phyloP scores from a whole-genome alignment of 1,140 invertebrate genomes.

The Zaprionus ornatus region DNA sequence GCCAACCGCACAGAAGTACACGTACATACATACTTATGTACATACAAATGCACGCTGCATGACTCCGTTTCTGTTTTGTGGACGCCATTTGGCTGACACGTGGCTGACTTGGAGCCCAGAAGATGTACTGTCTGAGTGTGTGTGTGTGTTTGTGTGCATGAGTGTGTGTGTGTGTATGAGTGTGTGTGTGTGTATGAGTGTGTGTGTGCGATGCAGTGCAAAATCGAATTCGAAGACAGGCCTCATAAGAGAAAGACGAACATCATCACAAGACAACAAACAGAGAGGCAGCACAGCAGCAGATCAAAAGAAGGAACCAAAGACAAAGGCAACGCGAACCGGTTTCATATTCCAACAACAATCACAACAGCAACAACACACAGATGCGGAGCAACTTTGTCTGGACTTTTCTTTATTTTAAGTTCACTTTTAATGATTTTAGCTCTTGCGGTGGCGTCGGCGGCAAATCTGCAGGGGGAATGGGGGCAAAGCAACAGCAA shows the following conservation, averaged over 20 bases:
- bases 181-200: background rate
- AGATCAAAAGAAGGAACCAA: conserved; percentile 42
- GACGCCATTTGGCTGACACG: conserved; percentile 77
- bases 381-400: conserved; percentile 62
- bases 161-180: background rate
- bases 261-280: conserved; percentile 61
- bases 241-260: background rate
- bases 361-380: conserved; percentile 20
- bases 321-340: conserved; percentile 61
- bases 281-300: conserved; percentile 38
- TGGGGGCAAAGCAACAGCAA: conserved; percentile 35
- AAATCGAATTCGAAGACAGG: conserved; percentile 16
- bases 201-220: conserved; percentile 19
- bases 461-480: conserved; percentile 40
- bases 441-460: conserved; percentile 40
- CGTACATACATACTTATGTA: background rate
- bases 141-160: background rate
- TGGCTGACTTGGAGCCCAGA: conserved; percentile 71
- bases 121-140: conserved; percentile 5
- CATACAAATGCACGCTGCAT: conserved; percentile 1
- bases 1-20: conserved; percentile 6
- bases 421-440: conserved; percentile 82
- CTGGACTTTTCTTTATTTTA: conserved; percentile 81
- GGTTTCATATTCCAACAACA: conserved; percentile 51
- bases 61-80: conserved; percentile 46